Evolutionary conservation across 2,888 invertebrate genomes (phyloP).

Genomic region (Amiota minor): DNA sequence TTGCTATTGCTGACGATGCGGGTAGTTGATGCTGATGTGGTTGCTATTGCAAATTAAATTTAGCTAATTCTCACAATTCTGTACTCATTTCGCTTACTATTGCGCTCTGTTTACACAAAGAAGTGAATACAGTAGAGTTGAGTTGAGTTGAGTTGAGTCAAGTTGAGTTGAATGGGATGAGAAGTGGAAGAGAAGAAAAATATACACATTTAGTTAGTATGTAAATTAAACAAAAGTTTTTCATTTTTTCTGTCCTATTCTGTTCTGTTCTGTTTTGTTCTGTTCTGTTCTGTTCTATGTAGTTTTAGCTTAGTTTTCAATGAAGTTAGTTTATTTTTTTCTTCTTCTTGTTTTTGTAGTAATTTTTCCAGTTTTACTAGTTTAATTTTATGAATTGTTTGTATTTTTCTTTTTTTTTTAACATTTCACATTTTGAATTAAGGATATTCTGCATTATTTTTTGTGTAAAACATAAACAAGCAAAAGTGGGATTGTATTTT

Average conservation of each 20-base stretch:
- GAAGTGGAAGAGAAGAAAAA: conserved; percentile 32
- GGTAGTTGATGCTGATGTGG: conserved; percentile 32
- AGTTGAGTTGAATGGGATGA: too few species aligned
- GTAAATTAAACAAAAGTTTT: conserved; percentile 22
- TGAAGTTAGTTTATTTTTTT: not conserved
- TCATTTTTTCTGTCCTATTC: conserved; percentile 26
- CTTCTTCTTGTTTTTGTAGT: conserved; percentile 17
- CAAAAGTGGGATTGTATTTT: too few species aligned
- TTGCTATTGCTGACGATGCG: conserved; percentile 44
- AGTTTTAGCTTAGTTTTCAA: not conserved
- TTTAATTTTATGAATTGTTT: conserved; percentile 19
- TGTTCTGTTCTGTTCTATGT: too few species aligned
- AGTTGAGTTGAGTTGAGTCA: too few species aligned
- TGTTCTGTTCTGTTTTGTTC: conserved; percentile 28
- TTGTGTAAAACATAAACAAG: not conserved
- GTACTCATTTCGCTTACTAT: conserved; percentile 81
- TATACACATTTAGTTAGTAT: conserved; percentile 9
- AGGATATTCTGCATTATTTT: not conserved
- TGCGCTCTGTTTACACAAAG: conserved; percentile 68
- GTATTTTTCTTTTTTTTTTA: not conserved
- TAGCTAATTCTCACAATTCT: conserved; percentile 76
- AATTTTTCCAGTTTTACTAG: too few species aligned
- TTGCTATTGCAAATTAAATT: conserved; percentile 69
- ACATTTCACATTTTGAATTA: too few species aligned
- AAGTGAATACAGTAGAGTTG: conserved; percentile 20